Conservation (phyloP, 2,888 invertebrate species). For the Parapristionchus giblindavisi region DNA sequence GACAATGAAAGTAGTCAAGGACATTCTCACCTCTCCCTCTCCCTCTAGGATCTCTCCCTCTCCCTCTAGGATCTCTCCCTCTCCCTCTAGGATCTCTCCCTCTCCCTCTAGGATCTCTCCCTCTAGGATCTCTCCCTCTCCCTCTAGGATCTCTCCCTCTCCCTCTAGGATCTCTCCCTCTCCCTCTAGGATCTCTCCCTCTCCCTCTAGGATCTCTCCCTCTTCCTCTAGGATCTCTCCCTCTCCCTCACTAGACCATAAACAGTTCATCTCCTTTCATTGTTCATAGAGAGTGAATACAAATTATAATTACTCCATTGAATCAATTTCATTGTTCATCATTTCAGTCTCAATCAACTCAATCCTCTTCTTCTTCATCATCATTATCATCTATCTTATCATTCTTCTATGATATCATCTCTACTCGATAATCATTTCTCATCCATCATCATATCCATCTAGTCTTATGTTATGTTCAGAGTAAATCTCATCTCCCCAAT, state of each 20-base stretch:
- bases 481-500: not conserved
- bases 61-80: not conserved
- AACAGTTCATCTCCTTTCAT: not conserved
- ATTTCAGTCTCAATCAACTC: not conserved
- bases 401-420: not conserved
- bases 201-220: constrained; percentile 10
- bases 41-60: not conserved
- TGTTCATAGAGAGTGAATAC: no score
- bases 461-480: not conserved
- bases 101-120: not conserved
- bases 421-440: constrained; percentile 2
- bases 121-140: not conserved
- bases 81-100: constrained; percentile 10
- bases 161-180: no score
- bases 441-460: not conserved
- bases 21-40: constrained; percentile 16
- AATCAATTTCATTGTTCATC: not conserved
- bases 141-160: no score
- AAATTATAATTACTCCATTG: not conserved
- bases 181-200: not conserved
- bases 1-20: not conserved
- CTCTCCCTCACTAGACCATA: not conserved
- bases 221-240: not conserved
- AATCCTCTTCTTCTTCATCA: not conserved
- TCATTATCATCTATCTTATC: not conserved